A percentile compares a stretch with the other conserved stretches of the same genome.
Conservation (phyloP, 2,113 vertebrate species). For the Mormoops blainvillei region DNA sequence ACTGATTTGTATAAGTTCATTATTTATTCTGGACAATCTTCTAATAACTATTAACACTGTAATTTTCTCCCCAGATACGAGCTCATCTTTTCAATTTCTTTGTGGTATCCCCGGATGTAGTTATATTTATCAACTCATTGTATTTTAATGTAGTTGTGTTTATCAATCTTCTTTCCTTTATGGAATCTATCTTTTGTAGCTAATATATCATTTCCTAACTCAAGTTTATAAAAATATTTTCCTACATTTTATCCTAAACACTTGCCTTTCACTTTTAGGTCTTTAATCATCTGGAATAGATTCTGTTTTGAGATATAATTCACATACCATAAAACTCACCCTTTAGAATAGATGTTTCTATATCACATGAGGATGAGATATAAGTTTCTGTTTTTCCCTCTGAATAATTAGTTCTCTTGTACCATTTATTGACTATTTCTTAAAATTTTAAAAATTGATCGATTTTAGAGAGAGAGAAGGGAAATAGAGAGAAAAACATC, state of each 20-base stretch:
- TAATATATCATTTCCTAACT: neutral
- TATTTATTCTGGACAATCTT: neutral
- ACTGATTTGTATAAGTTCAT: neutral
- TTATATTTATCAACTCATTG: neutral
- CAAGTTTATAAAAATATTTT: neutral
- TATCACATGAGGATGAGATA: no score
- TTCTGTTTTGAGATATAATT: neutral
- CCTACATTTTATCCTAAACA: neutral
- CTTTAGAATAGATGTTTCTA: neutral
- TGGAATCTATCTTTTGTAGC: neutral
- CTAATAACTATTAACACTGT: neutral
- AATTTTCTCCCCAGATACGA: neutral
- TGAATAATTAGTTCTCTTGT: neutral
- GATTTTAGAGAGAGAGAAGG: neutral
- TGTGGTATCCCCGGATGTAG: neutral
- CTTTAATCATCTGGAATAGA: neutral
- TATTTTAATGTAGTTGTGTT: neutral
- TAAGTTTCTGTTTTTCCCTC: neutral
- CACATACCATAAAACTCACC: neutral
- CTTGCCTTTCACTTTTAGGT: neutral
- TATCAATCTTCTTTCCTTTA: neutral
- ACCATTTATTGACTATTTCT: neutral
- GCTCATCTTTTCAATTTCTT: neutral
- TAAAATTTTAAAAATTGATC: neutral
- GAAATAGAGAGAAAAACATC: neutral